Percentiles rank a stretch among this genome's conserved stretches.
Conservation (phyloP, 2,113 vertebrate genomes). For the Paraplagusia blochii region DNA sequence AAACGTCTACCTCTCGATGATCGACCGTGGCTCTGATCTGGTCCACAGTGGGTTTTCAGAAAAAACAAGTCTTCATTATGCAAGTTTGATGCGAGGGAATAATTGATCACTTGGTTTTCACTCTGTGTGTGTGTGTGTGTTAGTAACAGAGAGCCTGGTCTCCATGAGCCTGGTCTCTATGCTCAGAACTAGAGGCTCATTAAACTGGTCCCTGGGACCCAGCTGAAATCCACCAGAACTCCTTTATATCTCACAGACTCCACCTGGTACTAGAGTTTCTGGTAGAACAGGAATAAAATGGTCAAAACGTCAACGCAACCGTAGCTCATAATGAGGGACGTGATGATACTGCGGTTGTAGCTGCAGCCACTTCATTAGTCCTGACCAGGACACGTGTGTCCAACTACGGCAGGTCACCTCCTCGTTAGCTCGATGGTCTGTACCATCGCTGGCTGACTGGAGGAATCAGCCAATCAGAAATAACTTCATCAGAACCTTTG, state of each 20-base stretch:
- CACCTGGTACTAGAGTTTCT: neutral
- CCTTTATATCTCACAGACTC: neutral
- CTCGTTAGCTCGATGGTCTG: no score
- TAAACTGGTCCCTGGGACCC: slow-evolving; percentile 18
- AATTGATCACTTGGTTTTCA: slow-evolving; percentile 38
- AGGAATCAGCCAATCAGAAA: no score
- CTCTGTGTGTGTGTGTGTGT: slow-evolving; percentile 25
- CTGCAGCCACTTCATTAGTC: no score
- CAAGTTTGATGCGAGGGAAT: slow-evolving; percentile 58
- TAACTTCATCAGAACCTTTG: no score
- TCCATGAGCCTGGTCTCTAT: slow-evolving; percentile 28
- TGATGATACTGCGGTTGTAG: no score
- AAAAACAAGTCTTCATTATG: slow-evolving; percentile 53
- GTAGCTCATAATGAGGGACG: no score
- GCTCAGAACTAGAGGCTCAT: slow-evolving; percentile 29
- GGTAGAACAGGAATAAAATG: neutral
- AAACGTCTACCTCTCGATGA: slow-evolving; percentile 30
- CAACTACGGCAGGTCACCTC: no score
- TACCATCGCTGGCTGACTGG: no score
- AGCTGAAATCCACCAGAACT: slow-evolving; percentile 16
- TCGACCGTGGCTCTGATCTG: slow-evolving; percentile 30
- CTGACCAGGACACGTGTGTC: no score
- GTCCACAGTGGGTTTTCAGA: slow-evolving; percentile 29
- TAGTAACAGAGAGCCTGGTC: slow-evolving; percentile 34
- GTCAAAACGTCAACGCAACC: no score